Base-by-base conservation (phyloP, 1,140 invertebrate species). In the Drosophila bipectinata region DNA sequence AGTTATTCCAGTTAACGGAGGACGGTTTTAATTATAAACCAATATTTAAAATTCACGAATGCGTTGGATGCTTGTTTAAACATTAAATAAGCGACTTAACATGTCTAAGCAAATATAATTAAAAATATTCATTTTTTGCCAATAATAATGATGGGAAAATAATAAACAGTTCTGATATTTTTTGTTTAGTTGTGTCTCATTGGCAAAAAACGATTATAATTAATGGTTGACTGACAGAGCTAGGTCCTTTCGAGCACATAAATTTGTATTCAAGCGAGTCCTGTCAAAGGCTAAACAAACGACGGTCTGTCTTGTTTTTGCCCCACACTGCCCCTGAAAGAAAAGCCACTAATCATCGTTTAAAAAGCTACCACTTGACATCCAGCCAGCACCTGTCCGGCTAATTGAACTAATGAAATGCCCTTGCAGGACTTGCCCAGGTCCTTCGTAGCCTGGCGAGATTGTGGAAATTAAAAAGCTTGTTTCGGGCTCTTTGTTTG, bases 351-450 rank as follows among this genome's bases (percentile, higher is more conserved):
- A 85, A 81, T 87, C 74, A 85, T 85, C 74, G 82, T 81, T 85
- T 85, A 87, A 81, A 87, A 75, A 56, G 78, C 68, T 71, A 64
- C 47, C 73, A 77, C 67, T 79, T 63, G 76, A 76, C 60, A 56
- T 79, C 51, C 61, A 55, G 53, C 39, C 57, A 79, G 58, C 72
- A 80, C 64, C 78, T 80, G 77, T 52, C 67, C 62, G 59, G 73
- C 83, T 85, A 85, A 85, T 85, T 85, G 82, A 82, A 82, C 82
- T 85, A 88, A 87, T 85, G 82, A 85, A 85, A 82, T 64, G 78
- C 60, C 76, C 77, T 81, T 57, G 48, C 56, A 28, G 26, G 26
- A 6, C 61, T 37, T 62, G 34, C 4, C 51, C 48, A 30, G 26
- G 30, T 67, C 71, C 71, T 59, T 18, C 30, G 49, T 54, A 34